phyloP scores from a whole-genome alignment of 2,797 vertebrate species.

The Paramormyrops hopkinsi region DNA sequence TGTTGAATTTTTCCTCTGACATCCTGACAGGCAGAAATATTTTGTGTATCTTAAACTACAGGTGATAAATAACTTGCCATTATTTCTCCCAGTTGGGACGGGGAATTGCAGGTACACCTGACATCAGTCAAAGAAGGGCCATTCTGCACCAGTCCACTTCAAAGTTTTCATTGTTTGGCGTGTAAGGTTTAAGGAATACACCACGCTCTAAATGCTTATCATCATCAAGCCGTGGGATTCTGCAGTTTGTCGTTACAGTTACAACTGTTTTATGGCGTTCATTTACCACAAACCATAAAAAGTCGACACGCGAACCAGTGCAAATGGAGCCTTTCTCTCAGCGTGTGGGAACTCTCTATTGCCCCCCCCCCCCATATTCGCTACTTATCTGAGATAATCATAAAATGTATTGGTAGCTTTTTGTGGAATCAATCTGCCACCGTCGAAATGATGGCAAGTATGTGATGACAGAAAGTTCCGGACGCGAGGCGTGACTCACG shows the following conservation, averaged over 20 bases:
- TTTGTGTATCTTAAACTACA: constrained; percentile 30
- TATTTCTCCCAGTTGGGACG: constrained; percentile 27
- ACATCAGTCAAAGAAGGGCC: constrained; percentile 40
- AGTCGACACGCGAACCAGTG: not conserved
- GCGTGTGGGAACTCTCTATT: not conserved
- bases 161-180: constrained; percentile 18
- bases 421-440: constrained; percentile 15
- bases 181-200: not conserved
- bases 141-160: constrained; percentile 32
- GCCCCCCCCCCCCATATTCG: not conserved
- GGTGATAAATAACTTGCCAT: constrained; percentile 46
- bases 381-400: constrained; percentile 14
- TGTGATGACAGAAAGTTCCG: not conserved
- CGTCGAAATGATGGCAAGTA: not conserved
- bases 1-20: constrained; percentile 29
- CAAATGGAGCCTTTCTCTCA: not conserved
- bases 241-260: not conserved
- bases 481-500: not conserved
- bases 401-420: constrained; percentile 10
- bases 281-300: not conserved
- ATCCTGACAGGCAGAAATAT: constrained; percentile 31
- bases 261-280: not conserved
- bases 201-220: not conserved
- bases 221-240: not conserved
- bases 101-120: constrained; percentile 23